These are phyloP conservation scores for Macquaria australasica DNA, from an alignment of 2,113 vertebrate genomes.

Conservation along the genomic window DNA sequence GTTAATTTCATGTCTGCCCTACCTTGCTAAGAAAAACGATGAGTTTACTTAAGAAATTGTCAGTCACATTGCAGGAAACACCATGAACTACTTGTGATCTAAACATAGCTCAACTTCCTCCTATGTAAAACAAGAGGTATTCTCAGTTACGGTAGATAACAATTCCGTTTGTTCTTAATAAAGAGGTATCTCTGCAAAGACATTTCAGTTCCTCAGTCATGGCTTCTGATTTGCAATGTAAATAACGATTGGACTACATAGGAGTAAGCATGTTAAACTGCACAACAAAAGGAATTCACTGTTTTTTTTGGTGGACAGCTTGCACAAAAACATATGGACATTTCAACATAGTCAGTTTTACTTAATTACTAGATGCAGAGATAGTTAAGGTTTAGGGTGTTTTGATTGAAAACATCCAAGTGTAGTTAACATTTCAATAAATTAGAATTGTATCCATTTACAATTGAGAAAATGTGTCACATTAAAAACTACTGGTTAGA, in stretches of 20 bases:
- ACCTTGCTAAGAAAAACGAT: background rate
- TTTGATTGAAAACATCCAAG: slow-evolving; percentile 17
- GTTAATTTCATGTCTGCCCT: background rate
- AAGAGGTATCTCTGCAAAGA: too few relatives aligned
- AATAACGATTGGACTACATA: background rate
- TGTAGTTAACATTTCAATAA: slow-evolving; percentile 61
- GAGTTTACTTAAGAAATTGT: background rate
- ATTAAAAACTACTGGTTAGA: background rate
- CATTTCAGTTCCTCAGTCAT: too few relatives aligned
- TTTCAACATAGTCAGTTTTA: background rate
- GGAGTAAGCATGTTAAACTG: background rate
- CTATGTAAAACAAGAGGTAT: background rate
- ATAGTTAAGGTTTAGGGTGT: slow-evolving; percentile 18
- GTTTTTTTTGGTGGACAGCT: background rate
- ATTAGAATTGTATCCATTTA: slow-evolving; percentile 62
- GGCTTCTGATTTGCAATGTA: too few relatives aligned
- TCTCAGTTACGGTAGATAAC: too few relatives aligned
- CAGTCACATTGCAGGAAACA: background rate
- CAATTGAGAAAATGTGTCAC: slow-evolving; percentile 12
- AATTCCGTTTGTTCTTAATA: too few relatives aligned
- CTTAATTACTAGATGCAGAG: background rate
- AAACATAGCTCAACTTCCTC: background rate
- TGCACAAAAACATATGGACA: background rate
- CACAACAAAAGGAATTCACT: background rate
- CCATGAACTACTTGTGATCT: background rate